Evolutionary conservation across 2,113 vertebrate species (phyloP), one percentile per base, ranked within the genome.

Genomic region (Colaptes auratus): DNA sequence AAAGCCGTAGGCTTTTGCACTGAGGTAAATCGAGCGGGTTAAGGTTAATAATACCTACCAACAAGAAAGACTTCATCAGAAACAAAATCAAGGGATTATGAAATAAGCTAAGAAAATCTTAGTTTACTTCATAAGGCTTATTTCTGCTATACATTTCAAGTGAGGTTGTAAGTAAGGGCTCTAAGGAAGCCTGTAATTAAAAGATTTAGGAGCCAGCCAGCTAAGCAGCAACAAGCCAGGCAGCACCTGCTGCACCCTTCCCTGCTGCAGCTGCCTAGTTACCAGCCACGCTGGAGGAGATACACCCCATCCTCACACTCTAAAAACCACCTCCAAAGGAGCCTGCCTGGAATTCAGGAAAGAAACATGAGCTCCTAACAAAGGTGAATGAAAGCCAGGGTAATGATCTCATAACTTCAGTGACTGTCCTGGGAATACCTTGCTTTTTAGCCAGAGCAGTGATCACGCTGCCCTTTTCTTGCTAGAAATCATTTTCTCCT

Each of bases 191-290:
- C 42, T 30, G 42, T 66, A 44, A 42, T 19, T 18, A 30, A 46
- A 20, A 28, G 53, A 4, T 77, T 86, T 60, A 35, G 71, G 36
- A 88, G 28, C 69, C 2, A 8, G 23, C 9, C n/a, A 73, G 27
- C 0, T 0, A 86, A 89, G 56, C 82, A 71, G 55, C 0, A 0
- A 16, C 0, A 17, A 77, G 18, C 8, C 39, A 20, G n/a, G 30
- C 69, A 65, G 65, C 53, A 67, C 69, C 42, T 76, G 6, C 66
- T 78, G 60, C 53, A 13, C 58, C 1, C 1, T 59, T 75, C 39
- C 44, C 31, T 70, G 55, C 33, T 4, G 2, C 39, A 80, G 56
- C 74, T 92, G 33, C 24, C 60, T 52, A 8, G 25, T 27, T 63
- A 12, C 36, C 72, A 61, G 39, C 50, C 28, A 5, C 0, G 0